These are phyloP conservation scores for Solen grandis DNA, from an alignment of 1,140 invertebrate genomes.

Conservation along the genomic window DNA sequence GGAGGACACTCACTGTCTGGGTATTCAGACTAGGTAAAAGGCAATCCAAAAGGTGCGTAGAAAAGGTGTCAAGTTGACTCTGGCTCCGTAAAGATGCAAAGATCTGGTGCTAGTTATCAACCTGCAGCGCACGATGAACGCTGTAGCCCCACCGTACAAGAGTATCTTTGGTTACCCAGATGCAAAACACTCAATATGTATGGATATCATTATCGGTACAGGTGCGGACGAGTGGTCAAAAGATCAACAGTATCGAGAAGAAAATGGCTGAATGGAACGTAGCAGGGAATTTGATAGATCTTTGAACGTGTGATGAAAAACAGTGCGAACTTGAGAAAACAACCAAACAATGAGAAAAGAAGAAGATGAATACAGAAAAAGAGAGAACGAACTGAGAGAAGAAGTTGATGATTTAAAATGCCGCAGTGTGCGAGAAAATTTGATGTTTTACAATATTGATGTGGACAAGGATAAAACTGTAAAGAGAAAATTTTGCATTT, in stretches of 20 bases:
- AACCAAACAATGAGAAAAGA: not conserved
- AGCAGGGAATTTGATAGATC: conserved; percentile 8
- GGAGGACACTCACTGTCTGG: too few species aligned
- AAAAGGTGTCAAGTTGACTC: too few species aligned
- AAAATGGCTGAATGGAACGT: conserved; percentile 9
- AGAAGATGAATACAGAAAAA: not conserved
- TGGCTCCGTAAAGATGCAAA: too few species aligned
- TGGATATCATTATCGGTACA: not conserved
- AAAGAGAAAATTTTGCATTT: not conserved
- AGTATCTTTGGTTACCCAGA: too few species aligned
- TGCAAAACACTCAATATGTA: too few species aligned
- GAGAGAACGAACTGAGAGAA: not conserved
- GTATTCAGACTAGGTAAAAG: too few species aligned
- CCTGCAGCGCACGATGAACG: too few species aligned
- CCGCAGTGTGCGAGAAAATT: conserved; percentile 23
- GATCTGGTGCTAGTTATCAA: too few species aligned
- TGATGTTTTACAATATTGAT: conserved; percentile 8
- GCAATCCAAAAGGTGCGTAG: too few species aligned
- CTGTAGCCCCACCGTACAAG: too few species aligned
- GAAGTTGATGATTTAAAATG: conserved; percentile 10
- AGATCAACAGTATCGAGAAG: not conserved
- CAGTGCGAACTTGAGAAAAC: not conserved
- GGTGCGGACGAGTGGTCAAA: not conserved
- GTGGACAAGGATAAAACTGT: not conserved
- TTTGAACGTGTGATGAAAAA: conserved; percentile 3